Conservation (phyloP, 2,797 vertebrate genomes). For the Centroberyx gerrardi region DNA sequence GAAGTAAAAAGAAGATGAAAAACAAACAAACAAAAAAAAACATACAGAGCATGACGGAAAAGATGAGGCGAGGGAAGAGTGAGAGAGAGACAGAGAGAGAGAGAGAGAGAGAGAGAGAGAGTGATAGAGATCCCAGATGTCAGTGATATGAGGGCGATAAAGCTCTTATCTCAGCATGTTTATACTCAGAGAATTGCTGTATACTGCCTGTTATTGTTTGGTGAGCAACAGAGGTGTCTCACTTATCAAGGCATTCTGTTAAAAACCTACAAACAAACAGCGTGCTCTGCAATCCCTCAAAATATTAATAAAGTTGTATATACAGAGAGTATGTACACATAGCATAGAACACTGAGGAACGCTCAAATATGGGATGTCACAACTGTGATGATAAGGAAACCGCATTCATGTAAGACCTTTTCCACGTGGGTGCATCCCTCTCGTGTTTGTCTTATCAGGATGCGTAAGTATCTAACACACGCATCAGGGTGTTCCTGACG, state of each 20-base stretch:
- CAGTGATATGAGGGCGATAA: conserved; percentile 74
- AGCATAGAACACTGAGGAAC: too few relatives aligned
- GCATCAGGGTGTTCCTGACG: background rate
- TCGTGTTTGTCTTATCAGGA: conserved; percentile 23
- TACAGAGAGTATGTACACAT: background rate
- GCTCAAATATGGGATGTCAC: background rate
- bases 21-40: conserved; percentile 20
- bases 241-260: conserved; percentile 16
- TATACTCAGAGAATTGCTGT: conserved; percentile 61
- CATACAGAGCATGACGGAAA: conserved; percentile 23
- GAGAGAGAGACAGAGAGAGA: conserved; percentile 29
- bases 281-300: background rate
- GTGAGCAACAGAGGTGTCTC: conserved; percentile 54
- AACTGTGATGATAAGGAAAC: background rate
- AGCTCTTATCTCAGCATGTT: conserved; percentile 82
- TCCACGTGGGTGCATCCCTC: background rate
- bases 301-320: background rate
- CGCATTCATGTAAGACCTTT: background rate
- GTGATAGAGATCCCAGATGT: conserved; percentile 64
- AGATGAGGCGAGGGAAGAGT: background rate
- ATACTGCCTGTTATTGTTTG: conserved; percentile 60
- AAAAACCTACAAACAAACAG: background rate
- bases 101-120: conserved; percentile 12
- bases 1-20: background rate
- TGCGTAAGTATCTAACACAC: background rate